A percentile compares a stretch with the other conserved stretches of the same genome.
phyloP scores from a whole-genome alignment of 2,113 vertebrate genomes.

The Rallus limicola region DNA sequence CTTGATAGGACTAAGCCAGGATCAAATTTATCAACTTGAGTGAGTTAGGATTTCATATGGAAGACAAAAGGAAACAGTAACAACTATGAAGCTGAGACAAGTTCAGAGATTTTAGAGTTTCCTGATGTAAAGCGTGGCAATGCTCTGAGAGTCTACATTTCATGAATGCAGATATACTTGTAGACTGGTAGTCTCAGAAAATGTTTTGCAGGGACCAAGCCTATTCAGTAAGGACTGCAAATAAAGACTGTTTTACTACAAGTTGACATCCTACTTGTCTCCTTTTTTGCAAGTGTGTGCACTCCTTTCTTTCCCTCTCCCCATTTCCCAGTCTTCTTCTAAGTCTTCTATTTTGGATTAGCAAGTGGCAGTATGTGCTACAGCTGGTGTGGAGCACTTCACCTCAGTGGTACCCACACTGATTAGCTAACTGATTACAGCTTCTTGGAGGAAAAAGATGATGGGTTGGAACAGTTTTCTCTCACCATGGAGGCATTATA shows the following conservation, averaged over 20 bases:
- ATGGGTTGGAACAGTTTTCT: not conserved
- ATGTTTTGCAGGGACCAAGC: not conserved
- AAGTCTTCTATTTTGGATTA: not conserved
- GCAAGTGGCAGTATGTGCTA: not conserved
- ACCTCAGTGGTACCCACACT: not conserved
- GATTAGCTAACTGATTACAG: not conserved
- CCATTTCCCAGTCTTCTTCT: not conserved
- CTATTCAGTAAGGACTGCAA: not conserved
- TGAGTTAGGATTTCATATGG: no score
- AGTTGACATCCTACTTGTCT: not conserved
- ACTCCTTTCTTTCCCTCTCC: not conserved
- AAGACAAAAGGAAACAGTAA: no score
- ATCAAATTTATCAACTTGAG: no score
- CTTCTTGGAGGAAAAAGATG: not conserved
- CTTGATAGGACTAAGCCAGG: no score
- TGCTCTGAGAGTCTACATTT: not conserved
- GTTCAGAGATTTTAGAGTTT: no score
- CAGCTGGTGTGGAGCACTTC: not conserved
- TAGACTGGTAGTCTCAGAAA: not conserved
- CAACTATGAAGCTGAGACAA: no score
- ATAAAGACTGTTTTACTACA: not conserved
- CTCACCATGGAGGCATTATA: not conserved
- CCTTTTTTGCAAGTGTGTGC: not conserved
- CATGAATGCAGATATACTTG: not conserved
- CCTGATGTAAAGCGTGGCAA: not conserved